phyloP scores from a whole-genome alignment of 2,888 invertebrate species.

The Lepidocyrtinus sp. region DNA sequence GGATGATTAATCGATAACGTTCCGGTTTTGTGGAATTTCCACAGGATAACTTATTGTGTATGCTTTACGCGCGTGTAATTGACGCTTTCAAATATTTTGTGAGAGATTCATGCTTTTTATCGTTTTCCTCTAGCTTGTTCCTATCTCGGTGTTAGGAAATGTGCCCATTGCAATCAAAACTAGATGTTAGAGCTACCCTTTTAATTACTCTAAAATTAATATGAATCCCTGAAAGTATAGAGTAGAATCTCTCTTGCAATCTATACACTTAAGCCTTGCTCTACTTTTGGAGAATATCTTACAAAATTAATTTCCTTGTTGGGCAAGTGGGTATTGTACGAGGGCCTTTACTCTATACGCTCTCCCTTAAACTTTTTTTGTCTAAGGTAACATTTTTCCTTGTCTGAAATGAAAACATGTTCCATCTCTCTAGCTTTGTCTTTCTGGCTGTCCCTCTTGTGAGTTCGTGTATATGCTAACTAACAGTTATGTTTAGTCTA shows the following conservation, averaged over 20 bases:
- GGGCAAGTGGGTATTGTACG: too few species aligned
- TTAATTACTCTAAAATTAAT: slow-evolving; percentile 8
- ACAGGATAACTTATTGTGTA: slow-evolving; percentile 1
- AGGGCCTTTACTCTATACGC: too few species aligned
- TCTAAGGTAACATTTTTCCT: too few species aligned
- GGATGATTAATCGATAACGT: slow-evolving; percentile 17
- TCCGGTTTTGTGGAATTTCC: background rate
- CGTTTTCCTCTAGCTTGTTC: slow-evolving; percentile 13
- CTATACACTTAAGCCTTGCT: too few species aligned
- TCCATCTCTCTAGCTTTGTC: slow-evolving; percentile 57
- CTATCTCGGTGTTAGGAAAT: slow-evolving; percentile 41
- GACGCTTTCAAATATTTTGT: background rate
- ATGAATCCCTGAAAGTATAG: too few species aligned
- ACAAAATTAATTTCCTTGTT: too few species aligned
- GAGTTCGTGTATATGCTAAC: background rate
- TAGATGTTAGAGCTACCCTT: slow-evolving; percentile 23
- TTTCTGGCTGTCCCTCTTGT: slow-evolving; percentile 54
- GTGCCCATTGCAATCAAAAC: slow-evolving; percentile 63
- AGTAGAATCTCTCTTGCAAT: too few species aligned
- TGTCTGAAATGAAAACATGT: background rate
- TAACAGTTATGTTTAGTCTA: background rate
- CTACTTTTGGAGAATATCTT: too few species aligned
- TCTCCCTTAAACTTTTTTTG: too few species aligned
- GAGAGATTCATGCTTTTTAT: background rate
- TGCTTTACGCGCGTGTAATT: background rate